These are phyloP conservation scores for Musca domestica DNA, from an alignment of 1,140 invertebrate species.

Conservation along the genomic window DNA sequence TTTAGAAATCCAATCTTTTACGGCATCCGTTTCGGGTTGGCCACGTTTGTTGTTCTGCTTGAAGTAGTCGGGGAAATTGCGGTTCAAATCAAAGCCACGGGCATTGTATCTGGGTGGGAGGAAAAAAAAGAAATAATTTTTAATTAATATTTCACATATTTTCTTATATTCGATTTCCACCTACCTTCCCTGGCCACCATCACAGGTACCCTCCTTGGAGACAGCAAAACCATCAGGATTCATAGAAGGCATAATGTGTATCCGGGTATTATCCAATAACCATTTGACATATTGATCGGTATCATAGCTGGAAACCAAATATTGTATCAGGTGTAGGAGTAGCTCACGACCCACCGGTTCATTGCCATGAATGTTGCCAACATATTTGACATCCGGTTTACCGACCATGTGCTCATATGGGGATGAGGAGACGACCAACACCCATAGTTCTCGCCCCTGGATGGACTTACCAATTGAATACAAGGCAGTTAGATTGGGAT, in stretches of 20 bases:
- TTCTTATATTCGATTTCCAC: not conserved
- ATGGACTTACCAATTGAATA: constrained; percentile 91
- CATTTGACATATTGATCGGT: constrained; percentile 78
- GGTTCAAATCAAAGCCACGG: constrained; percentile 82
- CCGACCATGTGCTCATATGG: constrained; percentile 88
- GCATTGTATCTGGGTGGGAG: constrained; percentile 90
- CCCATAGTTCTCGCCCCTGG: constrained; percentile 90
- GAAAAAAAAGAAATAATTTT: constrained; percentile 37
- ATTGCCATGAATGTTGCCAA: constrained; percentile 90
- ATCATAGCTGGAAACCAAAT: constrained; percentile 78
- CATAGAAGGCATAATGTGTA: constrained; percentile 91
- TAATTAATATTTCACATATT: not conserved
- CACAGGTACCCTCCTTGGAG: constrained; percentile 82
- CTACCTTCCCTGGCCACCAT: constrained; percentile 79
- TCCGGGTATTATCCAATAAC: constrained; percentile 84
- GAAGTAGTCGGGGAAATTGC: constrained; percentile 92
- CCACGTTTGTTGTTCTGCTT: constrained; percentile 81
- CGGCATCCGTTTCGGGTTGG: constrained; percentile 90
- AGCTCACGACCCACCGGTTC: constrained; percentile 86
- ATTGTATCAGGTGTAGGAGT: constrained; percentile 83
- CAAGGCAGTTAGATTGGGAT: constrained; percentile 80
- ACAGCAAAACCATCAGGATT: constrained; percentile 89
- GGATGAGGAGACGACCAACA: constrained; percentile 87
- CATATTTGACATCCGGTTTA: constrained; percentile 89
- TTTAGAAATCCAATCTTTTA: constrained; percentile 90